Evolutionary conservation across 2,113 vertebrate species (phyloP), one percentile per base, ranked within the genome.

Genomic region (Trichomycterus rosablanca): DNA sequence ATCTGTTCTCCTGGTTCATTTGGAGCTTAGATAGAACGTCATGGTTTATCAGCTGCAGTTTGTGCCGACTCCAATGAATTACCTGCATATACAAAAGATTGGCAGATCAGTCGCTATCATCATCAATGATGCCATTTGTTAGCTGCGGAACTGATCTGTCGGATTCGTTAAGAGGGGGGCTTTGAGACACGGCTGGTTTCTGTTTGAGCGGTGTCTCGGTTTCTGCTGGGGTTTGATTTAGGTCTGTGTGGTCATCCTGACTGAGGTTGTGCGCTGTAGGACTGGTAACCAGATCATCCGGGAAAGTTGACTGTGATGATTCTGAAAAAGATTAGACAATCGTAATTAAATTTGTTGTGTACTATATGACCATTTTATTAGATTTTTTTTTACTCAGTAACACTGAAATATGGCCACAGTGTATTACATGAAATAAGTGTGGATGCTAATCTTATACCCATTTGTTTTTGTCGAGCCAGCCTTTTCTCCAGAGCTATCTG

Each of bases 401-500:
- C 7, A 30, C 26, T 30, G 26, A 7, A 30, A 4, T 30, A 7
- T 30, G 26, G 26, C 3, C 26, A n/a, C n/a, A n/a, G n/a, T n/a
- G n/a, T n/a, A n/a, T n/a, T n/a, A n/a, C n/a, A n/a, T n/a, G n/a
- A n/a, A 3, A 30, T 7, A 4, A 30, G 3, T 30, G 26, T 7
- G 3, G 26, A 3, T 30, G 26, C 26, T 30, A 30, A 3, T 30
- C 26, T 30, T 30, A 7, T 3, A 30, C 26, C 26, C 26, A 4
- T 30, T 1, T 51, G 39, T 43, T 80, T 73, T 57, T 81, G 76
- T 60, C 90, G 89, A 0, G 89, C 86, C 22, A 90, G 85, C 53
- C 91, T 79, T 15, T 82, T 90, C 74, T 94, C 90, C 80, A 97
- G 80, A 1, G 94, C 94, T 6, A 83, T 78, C 75, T 78, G 89